Conservation (phyloP, 37 sponge, comb jelly and placozoan genomes). For the Aplysina aerophoba region DNA sequence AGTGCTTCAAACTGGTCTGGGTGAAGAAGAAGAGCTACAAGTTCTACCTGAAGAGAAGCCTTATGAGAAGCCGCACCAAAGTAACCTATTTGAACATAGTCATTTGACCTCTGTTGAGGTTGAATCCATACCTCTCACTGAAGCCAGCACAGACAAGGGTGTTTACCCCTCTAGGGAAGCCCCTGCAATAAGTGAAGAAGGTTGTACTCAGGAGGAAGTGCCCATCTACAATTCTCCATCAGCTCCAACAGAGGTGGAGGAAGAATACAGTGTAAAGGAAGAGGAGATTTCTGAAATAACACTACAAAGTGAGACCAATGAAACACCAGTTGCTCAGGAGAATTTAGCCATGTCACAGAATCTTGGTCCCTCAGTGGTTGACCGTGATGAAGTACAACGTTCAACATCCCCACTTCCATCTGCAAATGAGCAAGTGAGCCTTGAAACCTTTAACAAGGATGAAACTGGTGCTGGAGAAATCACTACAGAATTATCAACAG, state of each 20-base stretch:
- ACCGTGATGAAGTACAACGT: not conserved
- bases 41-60: not conserved
- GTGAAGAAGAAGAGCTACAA: not conserved
- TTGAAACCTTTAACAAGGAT: not conserved
- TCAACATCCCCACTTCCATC: not conserved
- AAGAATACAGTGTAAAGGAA: too few species aligned
- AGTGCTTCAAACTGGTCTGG: not conserved
- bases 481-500: too few species aligned
- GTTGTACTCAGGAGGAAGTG: too few species aligned
- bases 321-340: too few species aligned
- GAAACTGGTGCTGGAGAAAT: too few species aligned
- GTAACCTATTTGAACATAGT: not conserved
- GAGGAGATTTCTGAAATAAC: too few species aligned
- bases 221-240: too few species aligned
- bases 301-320: too few species aligned
- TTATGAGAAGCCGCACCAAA: not conserved
- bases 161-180: not conserved
- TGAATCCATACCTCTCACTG: not conserved
- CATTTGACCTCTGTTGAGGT: not conserved
- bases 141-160: too few species aligned
- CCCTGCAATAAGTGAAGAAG: not conserved
- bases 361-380: too few species aligned
- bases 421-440: not conserved
- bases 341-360: too few species aligned
- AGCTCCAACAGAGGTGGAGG: too few species aligned